Percentiles rank a stretch among this genome's conserved stretches.
Conservation (phyloP, 1,140 invertebrate genomes). For the Rhysida immarginata region DNA sequence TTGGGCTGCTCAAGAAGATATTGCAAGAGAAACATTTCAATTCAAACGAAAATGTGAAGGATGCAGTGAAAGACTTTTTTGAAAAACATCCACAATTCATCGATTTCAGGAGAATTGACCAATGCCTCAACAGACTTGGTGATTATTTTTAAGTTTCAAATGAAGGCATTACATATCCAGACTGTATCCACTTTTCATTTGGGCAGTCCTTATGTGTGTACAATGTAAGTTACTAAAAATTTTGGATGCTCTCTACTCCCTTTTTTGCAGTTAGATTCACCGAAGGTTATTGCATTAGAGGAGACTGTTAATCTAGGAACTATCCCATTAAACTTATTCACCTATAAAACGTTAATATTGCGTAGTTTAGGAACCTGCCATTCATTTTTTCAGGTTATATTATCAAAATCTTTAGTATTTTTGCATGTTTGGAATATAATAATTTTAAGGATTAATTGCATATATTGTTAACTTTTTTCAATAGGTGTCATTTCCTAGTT, state of each 20-base stretch:
- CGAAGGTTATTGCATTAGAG: not conserved
- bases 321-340: not conserved
- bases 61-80: too few species aligned
- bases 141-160: not conserved
- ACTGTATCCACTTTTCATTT: not conserved
- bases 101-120: not conserved
- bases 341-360: not conserved
- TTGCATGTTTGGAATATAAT: too few species aligned
- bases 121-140: not conserved
- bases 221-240: not conserved
- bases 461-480: not conserved
- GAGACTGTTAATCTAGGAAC: not conserved
- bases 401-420: not conserved
- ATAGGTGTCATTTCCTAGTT: not conserved
- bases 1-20: too few species aligned
- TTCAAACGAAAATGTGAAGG: too few species aligned
- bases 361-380: not conserved
- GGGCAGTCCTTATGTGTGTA: not conserved
- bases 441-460: not conserved
- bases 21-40: too few species aligned
- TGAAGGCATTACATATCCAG: not conserved
- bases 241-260: too few species aligned
- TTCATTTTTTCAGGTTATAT: not conserved
- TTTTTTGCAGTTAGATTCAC: not conserved
- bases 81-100: not conserved